Evolutionary conservation across 2,797 vertebrate genomes (phyloP).

Genomic region (Sebastes baramenuke): DNA sequence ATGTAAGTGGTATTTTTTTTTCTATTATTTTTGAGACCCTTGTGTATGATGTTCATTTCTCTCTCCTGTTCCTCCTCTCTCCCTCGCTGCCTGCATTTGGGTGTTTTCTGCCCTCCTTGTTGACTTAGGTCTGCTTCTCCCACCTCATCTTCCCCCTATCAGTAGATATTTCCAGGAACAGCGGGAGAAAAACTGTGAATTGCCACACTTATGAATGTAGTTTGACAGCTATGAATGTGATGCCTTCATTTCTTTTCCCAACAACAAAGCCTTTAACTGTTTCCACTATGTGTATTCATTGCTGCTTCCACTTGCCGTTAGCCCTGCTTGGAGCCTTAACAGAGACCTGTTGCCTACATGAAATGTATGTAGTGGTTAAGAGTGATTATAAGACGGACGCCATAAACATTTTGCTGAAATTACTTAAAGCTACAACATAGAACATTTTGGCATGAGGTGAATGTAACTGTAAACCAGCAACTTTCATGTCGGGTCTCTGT

Average conservation of each 20-base stretch:
- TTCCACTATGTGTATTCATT: background rate
- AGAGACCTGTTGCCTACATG: slow-evolving; percentile 20
- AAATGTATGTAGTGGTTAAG: slow-evolving; percentile 15
- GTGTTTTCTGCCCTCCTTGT: background rate
- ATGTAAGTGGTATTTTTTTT: slow-evolving; percentile 93
- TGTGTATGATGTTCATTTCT: slow-evolving; percentile 12
- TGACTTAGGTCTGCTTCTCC: slow-evolving; percentile 7
- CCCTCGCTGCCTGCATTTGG: slow-evolving; percentile 22
- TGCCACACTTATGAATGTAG: background rate
- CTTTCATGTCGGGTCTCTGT: slow-evolving; percentile 23
- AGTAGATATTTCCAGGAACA: slow-evolving; percentile 31
- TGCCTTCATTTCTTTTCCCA: background rate
- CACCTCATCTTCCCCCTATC: background rate
- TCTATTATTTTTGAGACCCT: slow-evolving; percentile 56
- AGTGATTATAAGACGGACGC: background rate
- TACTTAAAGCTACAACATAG: background rate
- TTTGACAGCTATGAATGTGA: slow-evolving; percentile 13
- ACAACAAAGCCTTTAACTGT: background rate
- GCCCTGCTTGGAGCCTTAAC: slow-evolving; percentile 1
- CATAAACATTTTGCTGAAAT: background rate
- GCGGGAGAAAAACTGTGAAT: slow-evolving; percentile 13
- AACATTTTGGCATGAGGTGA: background rate
- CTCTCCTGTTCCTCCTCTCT: background rate
- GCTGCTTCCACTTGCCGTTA: slow-evolving; percentile 18
- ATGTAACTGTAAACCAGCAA: background rate